Evolutionary conservation across 2,888 invertebrate genomes (phyloP).

Genomic region (Eupelmus urozonus): DNA sequence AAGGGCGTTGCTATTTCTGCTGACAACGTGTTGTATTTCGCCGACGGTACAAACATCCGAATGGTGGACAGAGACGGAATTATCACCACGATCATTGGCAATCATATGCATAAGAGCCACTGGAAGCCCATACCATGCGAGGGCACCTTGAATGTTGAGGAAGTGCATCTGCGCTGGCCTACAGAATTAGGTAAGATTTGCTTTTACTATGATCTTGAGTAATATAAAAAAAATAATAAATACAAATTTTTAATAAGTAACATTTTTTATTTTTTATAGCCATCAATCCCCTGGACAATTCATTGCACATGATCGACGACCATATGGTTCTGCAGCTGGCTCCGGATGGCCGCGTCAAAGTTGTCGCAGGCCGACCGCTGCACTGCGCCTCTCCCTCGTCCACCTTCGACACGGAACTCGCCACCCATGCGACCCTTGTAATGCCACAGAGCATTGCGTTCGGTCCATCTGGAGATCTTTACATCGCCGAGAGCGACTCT

Average conservation of each 20-base stretch:
- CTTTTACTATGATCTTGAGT: neutral
- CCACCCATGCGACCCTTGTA: slow-evolving; percentile 92
- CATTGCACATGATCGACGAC: slow-evolving; percentile 96
- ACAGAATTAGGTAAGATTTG: slow-evolving; percentile 84
- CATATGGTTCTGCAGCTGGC: slow-evolving; percentile 96
- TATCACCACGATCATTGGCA: slow-evolving; percentile 94
- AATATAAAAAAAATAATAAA: neutral
- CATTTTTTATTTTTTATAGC: slow-evolving; percentile 75
- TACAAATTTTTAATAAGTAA: neutral
- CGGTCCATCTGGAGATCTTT: slow-evolving; percentile 93
- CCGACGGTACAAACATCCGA: slow-evolving; percentile 95
- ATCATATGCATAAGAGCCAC: slow-evolving; percentile 94
- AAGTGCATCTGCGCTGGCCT: slow-evolving; percentile 96
- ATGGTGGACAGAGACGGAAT: slow-evolving; percentile 95
- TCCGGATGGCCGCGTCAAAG: slow-evolving; percentile 92
- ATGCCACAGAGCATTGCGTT: slow-evolving; percentile 97
- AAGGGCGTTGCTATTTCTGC: slow-evolving; percentile 97
- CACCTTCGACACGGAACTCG: slow-evolving; percentile 90
- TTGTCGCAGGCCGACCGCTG: slow-evolving; percentile 94
- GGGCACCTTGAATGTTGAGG: slow-evolving; percentile 93
- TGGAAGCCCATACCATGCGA: slow-evolving; percentile 96
- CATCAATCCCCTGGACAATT: slow-evolving; percentile 95
- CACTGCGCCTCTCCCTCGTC: slow-evolving; percentile 92
- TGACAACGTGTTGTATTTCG: slow-evolving; percentile 95
- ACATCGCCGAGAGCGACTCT: slow-evolving; percentile 96